Base-by-base conservation (phyloP, 1,140 invertebrate genomes). In the Potamilus streckersoni region DNA sequence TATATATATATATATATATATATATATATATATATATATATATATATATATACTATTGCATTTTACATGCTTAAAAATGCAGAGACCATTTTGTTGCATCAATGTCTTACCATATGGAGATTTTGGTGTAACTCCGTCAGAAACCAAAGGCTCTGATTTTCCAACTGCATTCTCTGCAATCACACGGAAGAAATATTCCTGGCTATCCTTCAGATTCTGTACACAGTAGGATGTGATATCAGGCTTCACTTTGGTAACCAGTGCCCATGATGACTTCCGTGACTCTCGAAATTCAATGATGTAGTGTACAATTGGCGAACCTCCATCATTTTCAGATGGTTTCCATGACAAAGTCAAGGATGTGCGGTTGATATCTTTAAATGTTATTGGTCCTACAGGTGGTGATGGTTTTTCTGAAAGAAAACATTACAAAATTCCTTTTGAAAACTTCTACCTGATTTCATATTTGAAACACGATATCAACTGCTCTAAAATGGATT, bases 261-360 rank as follows among this genome's bases (percentile, higher is more conserved):
- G 95, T 93, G 87, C 49, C 97, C 97, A 76, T 27, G 70, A 23
- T 23, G 64, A 95, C 93, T 57, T 96, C 93, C 85, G 71, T 62
- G 56, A 91, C 85, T 97, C 96, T 92, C 96, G 94, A 88, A 97
- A 97, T 89, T 98, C 97, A n/a, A 98, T 94, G 38, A 94, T 91
- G 84, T 98, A 99, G 87, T 96, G 94, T 0, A 95, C 95, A n/a
- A 99, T 93, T 13, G 97, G 97, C 86, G 96, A 95, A 56, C 98
- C 98, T 84, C 98, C 98, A 91, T 99, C 97, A 88, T 99, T 97
- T 85, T 98, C 96, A 55, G 97, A 97, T 86, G 97, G 96, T 78
- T 96, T 93, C 98, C 98, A 99, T 84, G 95, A 94, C 2, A 99
- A 91, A 85, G 97, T 98, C 85, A 98, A 93, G 1, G 95, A 84